Evolutionary conservation across 2,797 vertebrate genomes (phyloP).

Genomic region (Anguilla obscura): DNA sequence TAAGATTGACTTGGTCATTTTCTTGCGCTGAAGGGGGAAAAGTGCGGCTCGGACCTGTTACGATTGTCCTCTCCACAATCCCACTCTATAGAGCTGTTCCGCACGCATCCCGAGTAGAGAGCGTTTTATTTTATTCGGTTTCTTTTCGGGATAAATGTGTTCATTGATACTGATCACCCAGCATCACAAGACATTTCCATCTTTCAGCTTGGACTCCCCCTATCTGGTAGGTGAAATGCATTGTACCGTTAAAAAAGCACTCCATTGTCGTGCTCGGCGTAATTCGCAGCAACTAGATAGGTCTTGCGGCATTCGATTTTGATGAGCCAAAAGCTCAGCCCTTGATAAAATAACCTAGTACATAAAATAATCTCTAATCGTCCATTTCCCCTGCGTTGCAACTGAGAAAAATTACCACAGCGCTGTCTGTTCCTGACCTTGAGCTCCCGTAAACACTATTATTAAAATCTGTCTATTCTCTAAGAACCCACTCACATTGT

Average conservation of each 20-base stretch:
- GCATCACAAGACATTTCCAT: constrained; percentile 84
- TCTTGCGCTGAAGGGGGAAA: constrained; percentile 83
- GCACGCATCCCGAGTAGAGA: constrained; percentile 76
- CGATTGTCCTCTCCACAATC: constrained; percentile 80
- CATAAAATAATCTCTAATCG: constrained; percentile 80
- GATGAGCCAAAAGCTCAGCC: constrained; percentile 83
- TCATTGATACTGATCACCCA: constrained; percentile 83
- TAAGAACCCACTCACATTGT: constrained; percentile 70
- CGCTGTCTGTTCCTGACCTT: constrained; percentile 88
- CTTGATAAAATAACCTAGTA: constrained; percentile 83
- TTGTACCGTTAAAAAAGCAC: constrained; percentile 91
- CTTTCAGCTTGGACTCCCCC: constrained; percentile 86
- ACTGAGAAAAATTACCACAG: constrained; percentile 69
- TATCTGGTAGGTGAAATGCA: constrained; percentile 92
- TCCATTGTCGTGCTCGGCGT: constrained; percentile 89
- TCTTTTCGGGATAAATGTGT: constrained; percentile 78
- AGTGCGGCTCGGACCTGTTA: constrained; percentile 88
- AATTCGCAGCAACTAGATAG: constrained; percentile 85
- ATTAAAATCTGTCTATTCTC: constrained; percentile 74
- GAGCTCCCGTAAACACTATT: constrained; percentile 86
- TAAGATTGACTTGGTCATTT: constrained; percentile 93
- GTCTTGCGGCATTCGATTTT: constrained; percentile 93
- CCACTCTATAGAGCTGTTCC: constrained; percentile 72
- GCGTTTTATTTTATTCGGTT: constrained; percentile 75
- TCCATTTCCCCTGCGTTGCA: constrained; percentile 74